These are phyloP conservation scores for Ferrisia virgata DNA, from an alignment of 2,888 invertebrate genomes.

Conservation along the genomic window DNA sequence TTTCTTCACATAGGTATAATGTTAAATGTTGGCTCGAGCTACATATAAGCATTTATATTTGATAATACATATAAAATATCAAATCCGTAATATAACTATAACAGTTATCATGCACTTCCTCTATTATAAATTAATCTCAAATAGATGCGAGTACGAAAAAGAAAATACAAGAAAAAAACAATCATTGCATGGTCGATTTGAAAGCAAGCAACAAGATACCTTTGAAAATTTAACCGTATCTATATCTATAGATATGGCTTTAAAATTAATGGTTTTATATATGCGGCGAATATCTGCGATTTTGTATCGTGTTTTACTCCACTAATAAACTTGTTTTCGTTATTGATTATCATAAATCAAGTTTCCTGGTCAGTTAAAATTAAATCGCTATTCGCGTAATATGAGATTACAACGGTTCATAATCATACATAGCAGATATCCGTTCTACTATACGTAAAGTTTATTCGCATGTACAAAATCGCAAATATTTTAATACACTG, in stretches of 20 bases:
- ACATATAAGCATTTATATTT: too few relatives aligned
- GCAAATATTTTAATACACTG: neutral
- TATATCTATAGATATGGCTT: neutral
- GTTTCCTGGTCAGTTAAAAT: neutral
- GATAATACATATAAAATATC: neutral
- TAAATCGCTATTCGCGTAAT: neutral
- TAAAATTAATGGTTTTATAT: neutral
- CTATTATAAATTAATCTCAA: neutral
- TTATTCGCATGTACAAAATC: neutral
- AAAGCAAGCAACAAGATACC: neutral
- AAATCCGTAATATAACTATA: neutral
- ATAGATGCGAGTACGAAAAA: neutral
- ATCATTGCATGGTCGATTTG: neutral
- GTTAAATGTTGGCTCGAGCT: too few relatives aligned
- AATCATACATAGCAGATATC: neutral
- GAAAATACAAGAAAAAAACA: neutral
- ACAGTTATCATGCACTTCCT: neutral
- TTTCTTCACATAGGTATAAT: neutral
- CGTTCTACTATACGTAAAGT: neutral
- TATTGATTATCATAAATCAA: conserved; percentile 16
- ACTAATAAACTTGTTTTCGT: conserved; percentile 10
- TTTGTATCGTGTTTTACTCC: conserved; percentile 3
- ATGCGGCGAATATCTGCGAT: conserved; percentile 4
- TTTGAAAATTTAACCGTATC: neutral
- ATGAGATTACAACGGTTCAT: conserved; percentile 10